Conservation (phyloP, 2,888 invertebrate species). For the Sylvicola cinctus region DNA sequence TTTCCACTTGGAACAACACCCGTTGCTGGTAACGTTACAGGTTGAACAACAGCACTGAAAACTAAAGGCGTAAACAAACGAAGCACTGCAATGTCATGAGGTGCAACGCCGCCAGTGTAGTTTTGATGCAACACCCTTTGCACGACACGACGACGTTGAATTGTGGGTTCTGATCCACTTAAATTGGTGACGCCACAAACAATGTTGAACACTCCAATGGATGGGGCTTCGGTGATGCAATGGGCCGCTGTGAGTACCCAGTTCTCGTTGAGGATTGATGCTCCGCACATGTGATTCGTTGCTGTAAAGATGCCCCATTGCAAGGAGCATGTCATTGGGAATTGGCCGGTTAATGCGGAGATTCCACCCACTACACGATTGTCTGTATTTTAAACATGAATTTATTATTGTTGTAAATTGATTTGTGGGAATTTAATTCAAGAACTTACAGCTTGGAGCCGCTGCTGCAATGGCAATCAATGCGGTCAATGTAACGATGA, state of each 20-base stretch:
- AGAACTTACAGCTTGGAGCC: no score
- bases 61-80: constrained; percentile 6
- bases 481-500: no score
- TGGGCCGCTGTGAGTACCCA: constrained; percentile 9
- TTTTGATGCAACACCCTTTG: background rate
- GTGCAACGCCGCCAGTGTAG: constrained; percentile 6
- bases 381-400: no score
- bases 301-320: background rate
- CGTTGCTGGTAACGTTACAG: constrained; percentile 4
- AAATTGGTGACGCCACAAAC: background rate
- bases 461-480: no score
- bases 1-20: constrained; percentile 3
- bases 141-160: constrained; percentile 1
- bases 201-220: background rate
- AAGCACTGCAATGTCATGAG: constrained; percentile 8
- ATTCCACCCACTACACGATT: constrained; percentile 7
- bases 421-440: no score
- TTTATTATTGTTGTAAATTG: background rate
- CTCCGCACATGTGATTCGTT: constrained; percentile 6
- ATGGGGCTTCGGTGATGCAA: constrained; percentile 6
- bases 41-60: constrained; percentile 9
- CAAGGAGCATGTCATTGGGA: constrained; percentile 6
- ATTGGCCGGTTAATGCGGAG: constrained; percentile 3
- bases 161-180: background rate
- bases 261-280: constrained; percentile 8